phyloP scores from a whole-genome alignment of 2,888 invertebrate species.

The Lathronympha strigana region DNA sequence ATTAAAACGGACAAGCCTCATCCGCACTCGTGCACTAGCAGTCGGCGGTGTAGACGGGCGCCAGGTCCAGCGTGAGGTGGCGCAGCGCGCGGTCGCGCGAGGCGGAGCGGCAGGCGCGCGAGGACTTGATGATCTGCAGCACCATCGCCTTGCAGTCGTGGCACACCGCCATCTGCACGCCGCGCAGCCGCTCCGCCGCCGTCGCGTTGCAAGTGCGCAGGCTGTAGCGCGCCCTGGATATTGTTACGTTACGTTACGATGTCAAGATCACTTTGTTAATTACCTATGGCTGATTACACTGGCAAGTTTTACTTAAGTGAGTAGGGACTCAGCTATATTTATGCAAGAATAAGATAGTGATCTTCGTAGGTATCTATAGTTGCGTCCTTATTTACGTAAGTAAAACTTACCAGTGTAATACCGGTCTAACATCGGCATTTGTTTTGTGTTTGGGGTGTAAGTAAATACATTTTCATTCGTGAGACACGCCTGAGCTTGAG shows the following conservation, averaged over 20 bases:
- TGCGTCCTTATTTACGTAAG: too few species aligned
- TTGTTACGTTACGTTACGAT: too few species aligned
- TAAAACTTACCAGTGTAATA: too few species aligned
- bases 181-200: slow-evolving; percentile 86
- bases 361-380: too few species aligned
- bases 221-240: slow-evolving; percentile 85
- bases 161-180: slow-evolving; percentile 95
- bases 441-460: too few species aligned
- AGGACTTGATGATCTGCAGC: slow-evolving; percentile 96
- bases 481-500: too few species aligned
- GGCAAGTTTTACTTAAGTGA: background rate
- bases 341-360: too few species aligned
- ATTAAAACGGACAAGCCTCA: slow-evolving; percentile 1
- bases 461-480: too few species aligned
- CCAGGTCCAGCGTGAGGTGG: slow-evolving; percentile 92
- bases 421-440: too few species aligned
- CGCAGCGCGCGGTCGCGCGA: slow-evolving; percentile 92
- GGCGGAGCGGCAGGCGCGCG: slow-evolving; percentile 91
- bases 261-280: background rate
- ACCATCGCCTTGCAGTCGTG: slow-evolving; percentile 98
- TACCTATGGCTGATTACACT: background rate
- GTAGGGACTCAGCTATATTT: too few species aligned
- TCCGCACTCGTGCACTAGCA: slow-evolving; percentile 56
- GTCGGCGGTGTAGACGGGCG: slow-evolving; percentile 89
- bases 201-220: slow-evolving; percentile 84